Evolutionary conservation across 2,113 vertebrate species (phyloP).

Genomic region (Nerophis lumbriciformis): DNA sequence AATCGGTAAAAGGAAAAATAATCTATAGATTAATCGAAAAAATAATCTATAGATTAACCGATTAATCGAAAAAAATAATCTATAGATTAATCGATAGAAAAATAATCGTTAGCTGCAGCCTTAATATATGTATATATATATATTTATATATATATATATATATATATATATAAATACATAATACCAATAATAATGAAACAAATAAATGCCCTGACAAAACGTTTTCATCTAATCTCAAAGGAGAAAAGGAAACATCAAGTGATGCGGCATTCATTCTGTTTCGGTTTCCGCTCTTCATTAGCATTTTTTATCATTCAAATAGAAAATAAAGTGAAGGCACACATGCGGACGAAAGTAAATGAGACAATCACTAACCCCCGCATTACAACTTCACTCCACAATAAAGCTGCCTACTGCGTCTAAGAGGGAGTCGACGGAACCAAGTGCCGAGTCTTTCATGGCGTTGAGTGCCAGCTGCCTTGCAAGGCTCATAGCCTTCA

Average conservation of each 20-base stretch:
- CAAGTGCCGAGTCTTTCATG: constrained; percentile 59
- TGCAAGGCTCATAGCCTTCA: constrained; percentile 54
- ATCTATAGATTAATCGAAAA: too few species aligned
- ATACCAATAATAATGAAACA: constrained; percentile 1
- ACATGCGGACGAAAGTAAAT: constrained; percentile 26
- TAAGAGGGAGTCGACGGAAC: constrained; percentile 50
- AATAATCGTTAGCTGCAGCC: too few species aligned
- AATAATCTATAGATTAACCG: too few species aligned
- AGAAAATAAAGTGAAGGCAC: constrained; percentile 36
- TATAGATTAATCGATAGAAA: too few species aligned
- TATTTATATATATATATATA: too few species aligned
- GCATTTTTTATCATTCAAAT: constrained; percentile 32
- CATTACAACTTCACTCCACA: constrained; percentile 45
- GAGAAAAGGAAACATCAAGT: constrained; percentile 14
- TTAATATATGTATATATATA: too few species aligned
- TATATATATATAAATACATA: too few species aligned
- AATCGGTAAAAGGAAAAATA: too few species aligned
- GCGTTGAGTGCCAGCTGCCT: constrained; percentile 67
- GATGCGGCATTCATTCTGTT: constrained; percentile 35
- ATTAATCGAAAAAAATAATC: too few species aligned
- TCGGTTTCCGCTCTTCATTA: constrained; percentile 38
- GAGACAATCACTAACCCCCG: constrained; percentile 51
- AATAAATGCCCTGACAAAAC: constrained; percentile 24
- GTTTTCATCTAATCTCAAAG: background rate
- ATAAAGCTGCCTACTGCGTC: constrained; percentile 58